A percentile compares a stretch with the other conserved stretches of the same genome.
Evolutionary conservation across 2,888 invertebrate genomes (phyloP).

Genomic region (Exephanes ischioxanthus): DNA sequence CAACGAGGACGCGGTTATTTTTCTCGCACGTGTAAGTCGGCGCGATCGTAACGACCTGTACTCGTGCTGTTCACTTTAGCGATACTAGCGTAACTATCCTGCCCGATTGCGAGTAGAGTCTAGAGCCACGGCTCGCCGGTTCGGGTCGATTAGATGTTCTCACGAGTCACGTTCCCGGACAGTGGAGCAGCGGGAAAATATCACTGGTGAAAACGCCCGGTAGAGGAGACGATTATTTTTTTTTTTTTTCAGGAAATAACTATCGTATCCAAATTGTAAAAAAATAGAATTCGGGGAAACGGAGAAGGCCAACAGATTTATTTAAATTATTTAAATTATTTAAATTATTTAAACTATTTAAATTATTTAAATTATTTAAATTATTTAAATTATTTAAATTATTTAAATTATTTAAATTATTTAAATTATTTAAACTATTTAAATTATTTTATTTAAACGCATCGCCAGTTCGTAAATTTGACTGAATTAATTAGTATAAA

Average conservation of each 20-base stretch:
- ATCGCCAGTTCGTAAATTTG: background rate
- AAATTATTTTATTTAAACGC: background rate
- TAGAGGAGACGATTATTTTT: constrained; percentile 10
- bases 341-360: no score
- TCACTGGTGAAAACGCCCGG: background rate
- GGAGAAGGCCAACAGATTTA: background rate
- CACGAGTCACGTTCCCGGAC: constrained; percentile 27
- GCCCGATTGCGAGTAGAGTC: constrained; percentile 27
- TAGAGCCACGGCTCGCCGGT: constrained; percentile 4
- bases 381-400: background rate
- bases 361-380: no score
- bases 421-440: no score
- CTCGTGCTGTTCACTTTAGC: constrained; percentile 20
- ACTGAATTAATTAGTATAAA: background rate
- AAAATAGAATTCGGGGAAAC: background rate
- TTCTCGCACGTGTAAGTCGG: constrained; percentile 29
- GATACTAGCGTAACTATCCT: constrained; percentile 45
- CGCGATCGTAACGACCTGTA: constrained; percentile 14
- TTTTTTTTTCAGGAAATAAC: background rate
- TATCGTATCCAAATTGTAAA: background rate
- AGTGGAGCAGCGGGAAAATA: background rate
- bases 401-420: background rate
- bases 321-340: background rate
- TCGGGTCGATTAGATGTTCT: constrained; percentile 41
- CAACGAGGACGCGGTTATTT: background rate